Evolutionary conservation across 64 coral and sea anemone species (phyloP).

Genomic region (Hydrozoanthus tunicans): DNA sequence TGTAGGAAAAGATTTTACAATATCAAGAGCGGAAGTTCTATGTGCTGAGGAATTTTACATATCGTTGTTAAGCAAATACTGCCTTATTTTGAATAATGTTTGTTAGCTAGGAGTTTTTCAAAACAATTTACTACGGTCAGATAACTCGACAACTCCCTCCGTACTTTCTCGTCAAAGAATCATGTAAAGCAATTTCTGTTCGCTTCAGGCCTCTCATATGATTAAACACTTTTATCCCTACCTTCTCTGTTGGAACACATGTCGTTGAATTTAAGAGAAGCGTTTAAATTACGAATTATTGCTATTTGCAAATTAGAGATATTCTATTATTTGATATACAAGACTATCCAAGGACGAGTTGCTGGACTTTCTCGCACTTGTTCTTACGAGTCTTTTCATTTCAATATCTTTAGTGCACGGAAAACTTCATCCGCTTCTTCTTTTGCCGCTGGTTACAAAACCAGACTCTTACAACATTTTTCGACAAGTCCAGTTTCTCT

Average conservation of each 20-base stretch:
- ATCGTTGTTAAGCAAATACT: constrained; percentile 65
- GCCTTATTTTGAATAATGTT: constrained; percentile 61
- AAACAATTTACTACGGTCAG: constrained; percentile 18
- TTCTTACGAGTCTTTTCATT: background rate
- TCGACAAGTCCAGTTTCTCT: constrained; percentile 99
- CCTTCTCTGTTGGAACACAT: constrained; percentile 50
- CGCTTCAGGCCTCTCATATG: constrained; percentile 25
- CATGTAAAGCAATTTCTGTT: constrained; percentile 57
- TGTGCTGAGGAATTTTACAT: constrained; percentile 64
- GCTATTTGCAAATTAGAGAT: constrained; percentile 60
- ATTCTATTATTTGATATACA: constrained; percentile 56
- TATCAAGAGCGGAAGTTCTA: constrained; percentile 42
- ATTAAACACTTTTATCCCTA: constrained; percentile 8
- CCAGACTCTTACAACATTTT: constrained; percentile 99
- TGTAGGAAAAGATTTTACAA: constrained; percentile 28
- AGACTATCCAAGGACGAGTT: constrained; percentile 25
- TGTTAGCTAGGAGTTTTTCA: constrained; percentile 53
- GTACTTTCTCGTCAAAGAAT: constrained; percentile 16
- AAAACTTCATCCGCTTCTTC: constrained; percentile 99
- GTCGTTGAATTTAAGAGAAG: constrained; percentile 44
- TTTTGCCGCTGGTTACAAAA: constrained; percentile 99
- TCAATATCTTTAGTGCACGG: constrained; percentile 82
- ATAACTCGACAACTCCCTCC: constrained; percentile 52
- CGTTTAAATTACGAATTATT: constrained; percentile 57
- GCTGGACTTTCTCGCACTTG: background rate